Evolutionary conservation across 2,113 vertebrate genomes (phyloP).

Genomic region (Cyanistes caeruleus): DNA sequence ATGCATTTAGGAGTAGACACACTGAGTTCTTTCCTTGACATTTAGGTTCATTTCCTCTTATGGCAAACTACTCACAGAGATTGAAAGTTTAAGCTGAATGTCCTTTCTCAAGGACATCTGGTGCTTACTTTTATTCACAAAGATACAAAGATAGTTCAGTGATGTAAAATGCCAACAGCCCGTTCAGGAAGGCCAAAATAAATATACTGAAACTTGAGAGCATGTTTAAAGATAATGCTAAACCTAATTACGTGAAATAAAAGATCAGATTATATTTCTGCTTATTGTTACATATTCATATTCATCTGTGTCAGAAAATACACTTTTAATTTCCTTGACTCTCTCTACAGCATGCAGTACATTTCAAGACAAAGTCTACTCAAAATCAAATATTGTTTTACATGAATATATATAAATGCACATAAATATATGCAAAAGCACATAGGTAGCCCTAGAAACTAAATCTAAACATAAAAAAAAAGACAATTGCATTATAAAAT

Average conservation of each 20-base stretch:
- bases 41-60: neutral
- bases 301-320: neutral
- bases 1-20: neutral
- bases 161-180: neutral
- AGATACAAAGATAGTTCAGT: neutral
- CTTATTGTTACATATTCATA: neutral
- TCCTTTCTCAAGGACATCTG: neutral
- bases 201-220: neutral
- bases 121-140: neutral
- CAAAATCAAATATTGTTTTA: neutral
- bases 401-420: neutral
- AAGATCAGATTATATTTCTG: neutral
- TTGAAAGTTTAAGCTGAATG: neutral
- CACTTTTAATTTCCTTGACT: neutral
- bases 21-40: neutral
- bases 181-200: neutral
- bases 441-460: neutral
- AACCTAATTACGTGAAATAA: neutral
- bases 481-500: neutral
- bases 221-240: neutral
- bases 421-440: neutral
- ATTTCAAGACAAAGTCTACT: neutral
- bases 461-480: neutral
- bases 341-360: neutral
- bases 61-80: neutral